Evolutionary conservation across 1,140 invertebrate species (phyloP).

Genomic region (Drosophila novamexicana): DNA sequence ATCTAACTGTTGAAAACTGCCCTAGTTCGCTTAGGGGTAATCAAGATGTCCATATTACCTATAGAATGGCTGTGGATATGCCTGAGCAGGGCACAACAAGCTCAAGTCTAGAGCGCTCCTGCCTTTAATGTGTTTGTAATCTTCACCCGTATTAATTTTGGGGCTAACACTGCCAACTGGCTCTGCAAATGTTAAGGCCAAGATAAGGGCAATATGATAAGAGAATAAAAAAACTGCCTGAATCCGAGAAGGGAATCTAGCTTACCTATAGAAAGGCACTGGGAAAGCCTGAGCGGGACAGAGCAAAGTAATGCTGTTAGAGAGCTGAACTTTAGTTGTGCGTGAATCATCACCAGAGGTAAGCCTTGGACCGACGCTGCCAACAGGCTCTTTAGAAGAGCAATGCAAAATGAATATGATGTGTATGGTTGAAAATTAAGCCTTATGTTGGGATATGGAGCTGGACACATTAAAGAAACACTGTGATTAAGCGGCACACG

Average conservation of each 20-base stretch:
- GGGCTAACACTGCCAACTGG: slow-evolving; percentile 85
- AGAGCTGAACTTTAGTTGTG: slow-evolving; percentile 84
- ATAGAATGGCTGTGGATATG: slow-evolving; percentile 87
- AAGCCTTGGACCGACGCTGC: slow-evolving; percentile 86
- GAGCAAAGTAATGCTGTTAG: slow-evolving; percentile 85
- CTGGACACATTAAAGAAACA: slow-evolving; percentile 87
- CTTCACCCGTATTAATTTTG: slow-evolving; percentile 84
- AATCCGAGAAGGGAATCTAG: background rate
- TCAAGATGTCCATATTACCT: slow-evolving; percentile 85
- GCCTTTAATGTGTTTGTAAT: slow-evolving; percentile 66
- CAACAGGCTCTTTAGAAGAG: slow-evolving; percentile 86
- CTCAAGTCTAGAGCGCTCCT: slow-evolving; percentile 85
- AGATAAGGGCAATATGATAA: background rate
- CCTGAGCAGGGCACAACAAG: slow-evolving; percentile 88
- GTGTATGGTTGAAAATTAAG: background rate
- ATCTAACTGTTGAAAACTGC: slow-evolving; percentile 50
- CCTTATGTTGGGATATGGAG: slow-evolving; percentile 64
- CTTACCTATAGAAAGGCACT: slow-evolving; percentile 88
- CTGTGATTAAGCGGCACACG: slow-evolving; percentile 80
- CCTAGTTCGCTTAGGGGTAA: background rate
- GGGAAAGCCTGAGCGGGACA: slow-evolving; percentile 90
- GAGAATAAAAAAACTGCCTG: slow-evolving; percentile 49
- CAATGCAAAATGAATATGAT: background rate
- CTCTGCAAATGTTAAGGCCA: slow-evolving; percentile 62
- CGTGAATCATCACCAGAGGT: slow-evolving; percentile 85